Percentiles rank a stretch among this genome's conserved stretches.
Conservation (phyloP, 2,113 vertebrate species). For the Entelurus aequoreus region DNA sequence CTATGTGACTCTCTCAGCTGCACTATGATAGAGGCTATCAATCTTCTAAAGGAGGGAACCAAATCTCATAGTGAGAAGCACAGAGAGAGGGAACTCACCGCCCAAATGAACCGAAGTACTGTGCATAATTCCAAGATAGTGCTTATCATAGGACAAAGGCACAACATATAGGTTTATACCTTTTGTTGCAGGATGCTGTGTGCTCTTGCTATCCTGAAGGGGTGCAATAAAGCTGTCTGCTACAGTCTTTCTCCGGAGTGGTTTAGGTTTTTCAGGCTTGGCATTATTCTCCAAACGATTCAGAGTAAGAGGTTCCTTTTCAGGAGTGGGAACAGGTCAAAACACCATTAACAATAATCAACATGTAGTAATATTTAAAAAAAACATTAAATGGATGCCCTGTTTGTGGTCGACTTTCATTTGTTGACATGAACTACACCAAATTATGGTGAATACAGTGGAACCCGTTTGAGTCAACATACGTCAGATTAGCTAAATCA, state of each 20-base stretch:
- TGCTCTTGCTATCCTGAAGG: conserved; percentile 83
- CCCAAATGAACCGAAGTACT: background rate
- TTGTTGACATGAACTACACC: background rate
- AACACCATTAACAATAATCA: background rate
- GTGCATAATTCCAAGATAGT: background rate
- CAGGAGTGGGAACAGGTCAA: conserved; percentile 1
- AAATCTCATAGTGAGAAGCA: background rate
- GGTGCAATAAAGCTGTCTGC: conserved; percentile 86
- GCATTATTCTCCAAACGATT: conserved; percentile 84
- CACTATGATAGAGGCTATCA: too few relatives aligned
- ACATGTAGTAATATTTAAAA: background rate
- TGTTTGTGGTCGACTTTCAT: background rate
- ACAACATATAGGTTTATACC: conserved; percentile 24
- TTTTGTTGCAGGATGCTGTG: conserved; percentile 76
- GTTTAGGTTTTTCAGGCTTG: conserved; percentile 92
- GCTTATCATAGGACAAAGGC: too few relatives aligned
- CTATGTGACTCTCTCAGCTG: conserved; percentile 1
- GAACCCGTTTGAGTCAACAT: too few relatives aligned
- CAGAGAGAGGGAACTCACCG: background rate
- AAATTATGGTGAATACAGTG: background rate
- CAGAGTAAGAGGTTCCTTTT: conserved; percentile 81
- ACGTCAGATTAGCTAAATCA: too few relatives aligned
- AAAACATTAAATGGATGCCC: background rate
- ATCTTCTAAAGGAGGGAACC: background rate
- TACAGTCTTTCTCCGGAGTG: conserved; percentile 82